Evolutionary conservation across 2,797 vertebrate species (phyloP).

Genomic region (Xenopus petersii): DNA sequence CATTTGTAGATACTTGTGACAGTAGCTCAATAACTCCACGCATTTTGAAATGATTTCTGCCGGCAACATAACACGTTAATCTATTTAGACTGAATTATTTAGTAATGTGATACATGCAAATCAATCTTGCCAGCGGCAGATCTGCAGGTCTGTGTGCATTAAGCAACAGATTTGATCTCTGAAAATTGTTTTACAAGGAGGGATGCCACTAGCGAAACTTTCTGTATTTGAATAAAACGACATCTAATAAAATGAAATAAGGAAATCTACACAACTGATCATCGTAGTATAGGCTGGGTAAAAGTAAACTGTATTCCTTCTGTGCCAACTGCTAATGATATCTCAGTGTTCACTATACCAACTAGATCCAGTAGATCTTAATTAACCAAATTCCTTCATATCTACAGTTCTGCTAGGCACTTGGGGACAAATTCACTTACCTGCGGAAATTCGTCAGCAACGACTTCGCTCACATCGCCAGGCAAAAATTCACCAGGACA

Average conservation of each 20-base stretch:
- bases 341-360: too few relatives aligned
- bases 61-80: slow-evolving; percentile 54
- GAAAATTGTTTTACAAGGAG: slow-evolving; percentile 22
- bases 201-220: slow-evolving; percentile 17
- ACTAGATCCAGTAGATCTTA: too few relatives aligned
- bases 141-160: slow-evolving; percentile 32
- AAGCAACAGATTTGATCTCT: slow-evolving; percentile 34
- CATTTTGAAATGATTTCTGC: slow-evolving; percentile 53
- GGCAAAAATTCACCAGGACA: too few relatives aligned
- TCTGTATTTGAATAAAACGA: slow-evolving; percentile 22
- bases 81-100: slow-evolving; percentile 61
- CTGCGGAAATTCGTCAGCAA: too few relatives aligned
- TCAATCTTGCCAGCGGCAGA: slow-evolving; percentile 13
- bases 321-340: too few relatives aligned
- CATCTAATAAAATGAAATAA: slow-evolving; percentile 26
- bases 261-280: neutral
- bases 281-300: neutral
- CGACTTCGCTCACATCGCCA: too few relatives aligned
- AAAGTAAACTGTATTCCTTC: neutral
- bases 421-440: too few relatives aligned
- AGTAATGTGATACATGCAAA: slow-evolving; percentile 49
- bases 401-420: too few relatives aligned
- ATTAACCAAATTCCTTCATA: too few relatives aligned
- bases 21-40: neutral
- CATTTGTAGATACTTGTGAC: slow-evolving; percentile 19